Evolutionary conservation across 2,888 invertebrate genomes (phyloP).

Genomic region (Philonicus albiceps): DNA sequence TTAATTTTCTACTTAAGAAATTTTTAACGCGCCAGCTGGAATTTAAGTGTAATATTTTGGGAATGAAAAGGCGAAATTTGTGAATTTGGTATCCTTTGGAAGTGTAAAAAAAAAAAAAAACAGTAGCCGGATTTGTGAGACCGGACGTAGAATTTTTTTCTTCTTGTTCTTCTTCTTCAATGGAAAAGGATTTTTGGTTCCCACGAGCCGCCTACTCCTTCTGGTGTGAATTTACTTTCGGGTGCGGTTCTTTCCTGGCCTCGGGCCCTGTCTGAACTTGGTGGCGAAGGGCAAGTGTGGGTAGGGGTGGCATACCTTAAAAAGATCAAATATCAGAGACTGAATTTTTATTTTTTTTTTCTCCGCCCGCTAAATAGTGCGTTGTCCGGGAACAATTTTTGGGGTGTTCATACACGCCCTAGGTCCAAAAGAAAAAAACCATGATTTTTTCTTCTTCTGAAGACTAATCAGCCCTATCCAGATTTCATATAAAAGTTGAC

Average conservation of each 20-base stretch:
- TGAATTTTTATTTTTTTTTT: neutral
- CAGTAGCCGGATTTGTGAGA: neutral
- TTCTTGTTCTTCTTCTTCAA: neutral
- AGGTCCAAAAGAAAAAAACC: neutral
- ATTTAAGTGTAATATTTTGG: neutral
- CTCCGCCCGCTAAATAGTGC: neutral
- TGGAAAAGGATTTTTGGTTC: neutral
- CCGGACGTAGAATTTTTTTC: neutral
- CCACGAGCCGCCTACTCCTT: neutral
- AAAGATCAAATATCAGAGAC: neutral
- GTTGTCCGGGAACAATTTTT: neutral
- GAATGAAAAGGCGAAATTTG: neutral
- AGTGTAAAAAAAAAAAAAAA: neutral
- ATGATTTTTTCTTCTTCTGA: neutral
- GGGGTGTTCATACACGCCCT: neutral
- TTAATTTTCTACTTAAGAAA: neutral
- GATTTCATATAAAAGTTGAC: neutral
- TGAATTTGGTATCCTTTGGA: neutral
- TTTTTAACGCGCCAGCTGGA: neutral
- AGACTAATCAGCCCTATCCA: slow-evolving; percentile 21
- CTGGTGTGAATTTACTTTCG: slow-evolving; percentile 30
- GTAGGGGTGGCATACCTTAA: neutral
- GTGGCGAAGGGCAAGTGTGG: neutral
- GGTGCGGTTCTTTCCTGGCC: slow-evolving; percentile 17
- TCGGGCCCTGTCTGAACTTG: neutral